Conservation (phyloP, 2,888 invertebrate species). For the Cephus nigrinus region DNA sequence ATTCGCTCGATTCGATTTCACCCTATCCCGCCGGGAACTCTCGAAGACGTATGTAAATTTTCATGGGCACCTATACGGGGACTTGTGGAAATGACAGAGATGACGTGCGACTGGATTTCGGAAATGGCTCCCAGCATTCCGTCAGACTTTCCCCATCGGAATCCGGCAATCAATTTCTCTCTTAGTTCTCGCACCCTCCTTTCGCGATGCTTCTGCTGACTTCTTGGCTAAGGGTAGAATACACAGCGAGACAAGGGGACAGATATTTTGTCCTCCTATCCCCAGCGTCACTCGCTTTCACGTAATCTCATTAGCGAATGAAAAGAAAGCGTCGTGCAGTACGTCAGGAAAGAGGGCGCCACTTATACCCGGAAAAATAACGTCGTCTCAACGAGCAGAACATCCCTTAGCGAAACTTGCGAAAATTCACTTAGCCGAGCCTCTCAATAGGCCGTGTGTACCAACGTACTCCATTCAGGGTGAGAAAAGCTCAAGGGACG, state of each 20-base stretch:
- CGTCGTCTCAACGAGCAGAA: neutral
- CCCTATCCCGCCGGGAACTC: slow-evolving; percentile 6
- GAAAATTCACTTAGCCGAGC: neutral
- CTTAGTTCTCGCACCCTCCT: neutral
- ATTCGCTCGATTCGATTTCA: slow-evolving; percentile 4
- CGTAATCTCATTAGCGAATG: slow-evolving; percentile 42
- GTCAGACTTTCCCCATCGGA: neutral
- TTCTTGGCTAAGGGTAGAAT: neutral
- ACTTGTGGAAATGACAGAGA: neutral
- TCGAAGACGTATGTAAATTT: slow-evolving; percentile 8
- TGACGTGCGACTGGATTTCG: neutral
- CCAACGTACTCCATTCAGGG: neutral
- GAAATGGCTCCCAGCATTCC: neutral
- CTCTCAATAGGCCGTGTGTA: neutral
- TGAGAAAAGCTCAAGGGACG: neutral
- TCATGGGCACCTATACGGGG: neutral
- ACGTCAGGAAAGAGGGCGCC: neutral
- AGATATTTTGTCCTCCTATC: slow-evolving; percentile 37
- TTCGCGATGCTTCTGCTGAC: neutral
- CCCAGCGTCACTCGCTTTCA: slow-evolving; percentile 13
- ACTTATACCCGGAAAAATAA: neutral
- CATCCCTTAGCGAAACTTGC: neutral
- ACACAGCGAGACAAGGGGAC: slow-evolving; percentile 15
- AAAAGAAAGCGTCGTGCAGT: slow-evolving; percentile 31
- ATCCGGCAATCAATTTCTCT: slow-evolving; percentile 4